Percentiles rank a stretch among this genome's conserved stretches.
Conservation (phyloP, 2,113 vertebrate species). For the Nettapus auritus region DNA sequence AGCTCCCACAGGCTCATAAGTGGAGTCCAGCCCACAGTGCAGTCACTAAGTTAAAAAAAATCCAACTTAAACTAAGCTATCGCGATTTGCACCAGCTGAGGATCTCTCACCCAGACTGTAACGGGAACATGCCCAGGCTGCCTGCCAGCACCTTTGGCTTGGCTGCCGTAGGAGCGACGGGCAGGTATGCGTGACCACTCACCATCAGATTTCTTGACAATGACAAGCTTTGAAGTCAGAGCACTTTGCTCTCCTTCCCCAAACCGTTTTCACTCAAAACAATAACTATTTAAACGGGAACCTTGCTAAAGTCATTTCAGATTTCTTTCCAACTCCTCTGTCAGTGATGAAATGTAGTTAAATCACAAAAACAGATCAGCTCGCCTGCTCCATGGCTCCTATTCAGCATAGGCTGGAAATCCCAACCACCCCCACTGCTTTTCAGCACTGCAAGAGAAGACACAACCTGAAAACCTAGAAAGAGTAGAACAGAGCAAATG, state of each 20-base stretch:
- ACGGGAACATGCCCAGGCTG: slow-evolving; percentile 17
- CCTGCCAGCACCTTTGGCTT: slow-evolving; percentile 46
- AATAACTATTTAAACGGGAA: slow-evolving; percentile 40
- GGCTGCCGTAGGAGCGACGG: slow-evolving; percentile 32
- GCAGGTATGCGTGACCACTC: slow-evolving; percentile 68
- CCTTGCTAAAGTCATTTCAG: not conserved
- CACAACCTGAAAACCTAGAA: not conserved
- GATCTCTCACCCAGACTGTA: slow-evolving; percentile 16
- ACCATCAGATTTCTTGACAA: slow-evolving; percentile 56
- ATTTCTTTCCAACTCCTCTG: not conserved
- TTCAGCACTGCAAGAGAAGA: not conserved
- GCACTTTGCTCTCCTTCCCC: slow-evolving; percentile 57
- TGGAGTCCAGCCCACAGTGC: not conserved
- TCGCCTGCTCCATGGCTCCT: not conserved
- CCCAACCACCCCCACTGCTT: not conserved
- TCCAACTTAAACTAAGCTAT: not conserved
- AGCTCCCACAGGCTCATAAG: not conserved
- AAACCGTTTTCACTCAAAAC: slow-evolving; percentile 58
- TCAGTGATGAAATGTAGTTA: not conserved
- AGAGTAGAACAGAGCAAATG: not conserved
- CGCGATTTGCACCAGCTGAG: not conserved
- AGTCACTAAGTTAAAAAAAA: not conserved
- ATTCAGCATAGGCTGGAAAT: not conserved
- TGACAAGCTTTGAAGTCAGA: slow-evolving; percentile 66
- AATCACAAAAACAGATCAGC: not conserved